Conservation (phyloP, 2,888 invertebrate species). For the Arenicola marina region DNA sequence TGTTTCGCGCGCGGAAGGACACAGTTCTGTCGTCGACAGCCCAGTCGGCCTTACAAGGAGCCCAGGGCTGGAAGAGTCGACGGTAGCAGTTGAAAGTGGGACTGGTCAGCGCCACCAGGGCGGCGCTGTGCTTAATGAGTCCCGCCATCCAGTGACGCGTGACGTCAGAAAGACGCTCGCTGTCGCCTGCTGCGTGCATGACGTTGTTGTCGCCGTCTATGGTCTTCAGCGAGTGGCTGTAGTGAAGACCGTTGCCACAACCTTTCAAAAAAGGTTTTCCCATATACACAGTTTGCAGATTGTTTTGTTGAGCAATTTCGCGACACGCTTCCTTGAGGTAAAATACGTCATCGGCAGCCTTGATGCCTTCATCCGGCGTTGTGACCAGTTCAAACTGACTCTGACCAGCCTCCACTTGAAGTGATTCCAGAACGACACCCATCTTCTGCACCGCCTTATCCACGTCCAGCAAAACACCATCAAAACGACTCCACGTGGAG, state of each 20-base stretch:
- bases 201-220: constrained; percentile 14
- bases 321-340: constrained; percentile 14
- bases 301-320: constrained; percentile 11
- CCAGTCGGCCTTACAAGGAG: too few species aligned
- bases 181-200: constrained; percentile 16
- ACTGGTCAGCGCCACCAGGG: constrained; percentile 28
- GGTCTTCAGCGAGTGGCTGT: constrained; percentile 34
- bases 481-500: too few species aligned
- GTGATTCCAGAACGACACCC: constrained; percentile 14
- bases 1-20: too few species aligned
- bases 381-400: constrained; percentile 32
- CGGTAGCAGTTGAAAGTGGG: constrained; percentile 38
- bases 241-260: constrained; percentile 27
- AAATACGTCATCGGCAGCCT: constrained; percentile 26
- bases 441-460: constrained; percentile 10
- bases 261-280: constrained; percentile 8
- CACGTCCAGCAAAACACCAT: constrained; percentile 18
- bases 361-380: constrained; percentile 22
- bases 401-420: constrained; percentile 19
- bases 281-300: constrained; percentile 31
- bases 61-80: too few species aligned
- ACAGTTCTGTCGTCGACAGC: too few species aligned
- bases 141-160: constrained; percentile 33
- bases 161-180: constrained; percentile 16
- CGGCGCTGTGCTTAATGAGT: constrained; percentile 28